phyloP scores from a whole-genome alignment of 2,888 invertebrate genomes.

The Oxycera nigricornis region DNA sequence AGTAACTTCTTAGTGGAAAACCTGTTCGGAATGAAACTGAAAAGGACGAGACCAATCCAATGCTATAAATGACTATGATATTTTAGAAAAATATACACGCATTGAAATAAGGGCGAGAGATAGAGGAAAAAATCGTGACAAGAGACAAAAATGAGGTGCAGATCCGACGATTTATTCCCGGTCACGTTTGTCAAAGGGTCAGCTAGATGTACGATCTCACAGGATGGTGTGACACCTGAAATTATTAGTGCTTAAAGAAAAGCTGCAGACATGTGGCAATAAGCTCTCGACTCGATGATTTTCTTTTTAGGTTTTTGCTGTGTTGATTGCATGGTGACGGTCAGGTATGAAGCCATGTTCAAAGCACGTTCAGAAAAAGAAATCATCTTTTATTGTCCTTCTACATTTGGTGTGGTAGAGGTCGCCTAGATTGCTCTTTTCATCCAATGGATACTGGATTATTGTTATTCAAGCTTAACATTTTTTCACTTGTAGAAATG shows the following conservation, averaged over 20 bases:
- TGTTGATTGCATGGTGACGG: neutral
- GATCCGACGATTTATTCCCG: conserved; percentile 30
- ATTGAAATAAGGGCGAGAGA: no score
- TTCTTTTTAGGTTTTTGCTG: neutral
- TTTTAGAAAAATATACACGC: neutral
- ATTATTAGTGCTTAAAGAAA: conserved; percentile 22
- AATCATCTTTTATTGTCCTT: conserved; percentile 32
- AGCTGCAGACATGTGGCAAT: neutral
- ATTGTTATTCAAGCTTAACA: no score
- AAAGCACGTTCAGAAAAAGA: conserved; percentile 25
- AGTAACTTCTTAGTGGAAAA: no score
- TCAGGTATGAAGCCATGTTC: neutral
- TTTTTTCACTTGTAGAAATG: no score
- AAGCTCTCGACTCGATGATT: neutral
- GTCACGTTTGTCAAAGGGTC: conserved; percentile 27
- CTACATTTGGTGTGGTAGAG: neutral
- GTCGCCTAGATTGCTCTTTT: no score
- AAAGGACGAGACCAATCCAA: no score
- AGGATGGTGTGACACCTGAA: conserved; percentile 16
- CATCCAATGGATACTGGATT: no score
- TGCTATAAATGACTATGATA: conserved; percentile 30
- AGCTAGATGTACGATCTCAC: neutral
- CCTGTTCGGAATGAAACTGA: no score
- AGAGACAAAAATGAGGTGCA: conserved; percentile 41
- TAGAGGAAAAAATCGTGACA: conserved; percentile 41